Evolutionary conservation across 2,888 invertebrate species (phyloP), one percentile per base, ranked within the genome.

Genomic region (Euspilapteryx auroguttella): DNA sequence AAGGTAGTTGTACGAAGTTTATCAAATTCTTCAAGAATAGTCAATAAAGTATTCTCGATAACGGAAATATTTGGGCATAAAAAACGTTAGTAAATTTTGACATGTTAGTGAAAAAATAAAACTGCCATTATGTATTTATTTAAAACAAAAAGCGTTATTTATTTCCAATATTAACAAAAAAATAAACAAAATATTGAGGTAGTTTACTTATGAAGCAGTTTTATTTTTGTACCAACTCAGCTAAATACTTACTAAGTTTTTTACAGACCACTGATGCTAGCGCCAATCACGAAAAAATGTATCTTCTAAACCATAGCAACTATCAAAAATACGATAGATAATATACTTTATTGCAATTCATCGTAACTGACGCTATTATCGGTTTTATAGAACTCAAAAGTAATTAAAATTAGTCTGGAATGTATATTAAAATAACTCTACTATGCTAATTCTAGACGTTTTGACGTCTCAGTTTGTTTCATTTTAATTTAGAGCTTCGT

Each of bases 81-180:
- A 32, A 25, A 25, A 24, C 7, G 11, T 34, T 36, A 37, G 28
- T 26, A 35, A 33, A 32, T 13, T 30, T 21, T 27, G 41, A 48
- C 42, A 42, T 44, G 42, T 49, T 47, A 50, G 39, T 49, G n/a
- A n/a, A 39, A 42, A 49, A 61, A 57, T 53, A 53, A 63, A 56
- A 63, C 55, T 58, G 53, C 52, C 51, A n/a, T n/a, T n/a, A n/a
- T n/a, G n/a, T 35, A 36, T 29, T 25, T 21, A 34, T 7, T 14
- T n/a, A 12, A 31, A 23, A 32, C 12, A 25, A 32, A 30, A 39
- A 14, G 25, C 11, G 17, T 25, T 35, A 27, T 34, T 32, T 34
- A 9, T 21, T 9, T 8, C 6, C n/a, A 13, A 3, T 14, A 25
- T n/a, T n/a, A 14, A 12, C 8, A 24, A n/a, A 17, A 15, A 17